Conservation (phyloP, 1,140 invertebrate species). For the Zaprionus ghesquierei region DNA sequence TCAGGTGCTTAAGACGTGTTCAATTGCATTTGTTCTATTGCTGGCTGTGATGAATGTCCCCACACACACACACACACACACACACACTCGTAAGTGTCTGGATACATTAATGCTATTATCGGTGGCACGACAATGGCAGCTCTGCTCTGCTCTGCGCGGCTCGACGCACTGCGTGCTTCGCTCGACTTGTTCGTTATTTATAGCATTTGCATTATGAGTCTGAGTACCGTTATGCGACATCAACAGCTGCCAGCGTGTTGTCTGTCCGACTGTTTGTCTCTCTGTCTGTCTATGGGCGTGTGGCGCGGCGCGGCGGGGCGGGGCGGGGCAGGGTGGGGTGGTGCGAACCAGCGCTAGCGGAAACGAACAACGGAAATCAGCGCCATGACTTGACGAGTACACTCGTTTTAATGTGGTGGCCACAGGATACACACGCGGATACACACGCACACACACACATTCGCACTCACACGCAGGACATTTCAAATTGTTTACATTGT, state of each 20-base stretch:
- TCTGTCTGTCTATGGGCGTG: not conserved
- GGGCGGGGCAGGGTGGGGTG: too few relatives aligned
- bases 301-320: not conserved
- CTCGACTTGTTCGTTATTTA: constrained; percentile 28
- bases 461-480: constrained; percentile 29
- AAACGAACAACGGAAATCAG: constrained; percentile 40
- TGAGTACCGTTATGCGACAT: constrained; percentile 25
- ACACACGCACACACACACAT: not conserved
- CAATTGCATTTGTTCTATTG: constrained; percentile 9
- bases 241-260: constrained; percentile 30
- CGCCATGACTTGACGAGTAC: constrained; percentile 30
- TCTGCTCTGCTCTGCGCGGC: not conserved
- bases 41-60: constrained; percentile 2
- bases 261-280: not conserved
- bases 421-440: constrained; percentile 25
- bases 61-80: not conserved
- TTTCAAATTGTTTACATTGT: constrained; percentile 71
- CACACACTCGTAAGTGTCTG: not conserved
- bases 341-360: constrained; percentile 21
- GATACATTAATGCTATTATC: constrained; percentile 32
- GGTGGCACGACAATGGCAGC: constrained; percentile 13
- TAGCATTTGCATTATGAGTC: constrained; percentile 33
- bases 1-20: constrained; percentile 10
- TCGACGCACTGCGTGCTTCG: too few relatives aligned
- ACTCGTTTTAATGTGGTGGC: constrained; percentile 29